Evolutionary conservation across 35 echinoderm and acorn worm genomes (phyloP), one percentile per base, ranked within the genome.

Genomic region (Patiria miniata): DNA sequence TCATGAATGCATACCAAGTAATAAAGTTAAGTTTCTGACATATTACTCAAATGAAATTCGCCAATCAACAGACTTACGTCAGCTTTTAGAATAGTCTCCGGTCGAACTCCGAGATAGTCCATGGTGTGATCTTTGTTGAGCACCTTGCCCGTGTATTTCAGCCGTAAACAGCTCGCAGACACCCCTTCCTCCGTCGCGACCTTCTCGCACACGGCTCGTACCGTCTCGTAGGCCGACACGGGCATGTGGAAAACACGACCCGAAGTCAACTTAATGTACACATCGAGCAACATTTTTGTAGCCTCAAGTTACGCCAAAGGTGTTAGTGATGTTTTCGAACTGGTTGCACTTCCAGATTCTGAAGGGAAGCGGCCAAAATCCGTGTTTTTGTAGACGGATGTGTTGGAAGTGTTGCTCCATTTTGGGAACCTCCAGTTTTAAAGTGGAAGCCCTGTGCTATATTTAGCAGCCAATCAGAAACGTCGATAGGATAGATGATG

Each of bases 61-160:
- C 4, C 4, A 12, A 47, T n/a, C 42, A 47, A 47, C 42, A 82
- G 78, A 85, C 89, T 57, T 47, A 91, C 91, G 76, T 89, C 80
- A 30, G 87, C 57, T 81, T 93, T 93, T 19, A 93, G 42, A 21
- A 89, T 69, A 8, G 87, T 93, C 80, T 93, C 91, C 39, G 52
- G 76, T 33, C 91, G 39, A 37, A 93, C 81, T 19, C 86, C 86
- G 40, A 87, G 79, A 26, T 61, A 88, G 16, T 51, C 57, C 12
- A 93, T 50, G 0, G 81, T 81, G 30, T 89, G 52, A 39, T 77
- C 51, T 86, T 83, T 87, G 40, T 89, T 93, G 1, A 93, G 40
- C 26, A 89, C 60, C 61, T 93, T 93, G 22, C 91, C 91, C 26
- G 79, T 88, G 36, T 89, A 93, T 85, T 88, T 93, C 17, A 93